A percentile compares a stretch with the other conserved stretches of the same genome.
phyloP scores from a whole-genome alignment of 2,797 vertebrate species.

The Lepidocolaptes lacrymiger region DNA sequence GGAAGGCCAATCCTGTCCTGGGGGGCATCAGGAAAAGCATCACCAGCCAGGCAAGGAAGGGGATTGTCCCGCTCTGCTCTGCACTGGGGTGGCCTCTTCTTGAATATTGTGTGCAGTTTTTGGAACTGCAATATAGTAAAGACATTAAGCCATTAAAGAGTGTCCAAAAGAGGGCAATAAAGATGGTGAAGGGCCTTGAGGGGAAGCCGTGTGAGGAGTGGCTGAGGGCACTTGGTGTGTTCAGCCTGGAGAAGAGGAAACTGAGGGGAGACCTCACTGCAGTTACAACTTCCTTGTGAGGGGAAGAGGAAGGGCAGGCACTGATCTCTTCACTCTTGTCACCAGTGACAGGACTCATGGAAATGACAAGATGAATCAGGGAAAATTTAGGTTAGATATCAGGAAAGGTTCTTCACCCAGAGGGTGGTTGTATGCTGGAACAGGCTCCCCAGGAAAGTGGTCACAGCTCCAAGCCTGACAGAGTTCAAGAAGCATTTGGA shows the following conservation, averaged over 20 bases:
- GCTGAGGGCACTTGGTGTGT: background rate
- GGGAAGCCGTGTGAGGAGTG: background rate
- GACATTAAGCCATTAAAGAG: background rate
- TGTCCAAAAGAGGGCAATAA: background rate
- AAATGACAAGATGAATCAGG: background rate
- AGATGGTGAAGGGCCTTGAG: background rate
- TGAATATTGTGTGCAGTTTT: background rate
- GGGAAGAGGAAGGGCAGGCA: background rate
- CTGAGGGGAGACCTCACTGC: background rate
- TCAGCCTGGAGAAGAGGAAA: background rate
- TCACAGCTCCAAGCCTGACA: background rate
- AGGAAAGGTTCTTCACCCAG: background rate
- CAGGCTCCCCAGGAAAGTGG: background rate
- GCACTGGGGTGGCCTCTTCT: background rate
- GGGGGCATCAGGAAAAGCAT: background rate
- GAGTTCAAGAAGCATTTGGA: background rate
- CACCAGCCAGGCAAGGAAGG: rapidly evolving
- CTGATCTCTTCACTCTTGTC: background rate
- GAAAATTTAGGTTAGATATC: background rate
- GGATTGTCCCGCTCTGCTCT: background rate
- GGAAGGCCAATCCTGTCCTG: background rate
- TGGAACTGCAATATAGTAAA: background rate
- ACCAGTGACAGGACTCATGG: background rate
- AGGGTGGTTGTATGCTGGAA: background rate
- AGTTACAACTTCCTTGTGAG: background rate